Base-by-base conservation (phyloP, 2,888 invertebrate species). In the Polydrusus pterygomalis region DNA sequence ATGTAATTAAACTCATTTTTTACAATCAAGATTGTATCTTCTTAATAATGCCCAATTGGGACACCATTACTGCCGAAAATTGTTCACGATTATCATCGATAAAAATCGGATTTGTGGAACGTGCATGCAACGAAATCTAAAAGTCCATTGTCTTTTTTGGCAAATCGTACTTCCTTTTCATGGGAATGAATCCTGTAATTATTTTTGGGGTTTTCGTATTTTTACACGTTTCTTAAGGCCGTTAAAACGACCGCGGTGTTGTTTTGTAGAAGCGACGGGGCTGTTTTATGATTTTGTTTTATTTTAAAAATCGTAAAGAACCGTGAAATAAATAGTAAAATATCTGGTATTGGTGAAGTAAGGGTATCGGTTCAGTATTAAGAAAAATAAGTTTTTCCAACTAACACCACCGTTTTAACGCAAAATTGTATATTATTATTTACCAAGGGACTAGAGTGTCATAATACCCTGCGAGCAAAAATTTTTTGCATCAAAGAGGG, bases 121-220 rank as follows among this genome's bases (percentile, higher is more conserved):
- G 49, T 38, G 38, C 58, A 65, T 65, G 47, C 65, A 65, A 65
- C 10, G 51, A 38, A 65, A 65, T 65, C 34, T 38, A 65, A 65
- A 65, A 65, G 17, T 15, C 30, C 43, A 65, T 65, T 34, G 47
- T 45, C 30, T 65, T 65, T 43, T 65, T 65, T 49, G 47, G 34
- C 49, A 65, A 51, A 65, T 65, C 49, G 49, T 49, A 47, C 49
- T 65, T 65, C 65, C 65, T 47, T 51, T 47, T 34, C 38, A 65
- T 38, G 47, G 34, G 34, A 65, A 51, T 65, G 65, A 65, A 34
- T 65, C 49, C n/a, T 1, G 13, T 65, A 65, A 65, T 65, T 65
- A 51, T 30, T 47, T 65, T 65, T 51, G 49, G 51, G 49, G 47
- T 15, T 45, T 34, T 64, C 49, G 6, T 1, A n/a, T 51, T 17